A percentile compares a stretch with the other conserved stretches of the same genome.
phyloP scores from a whole-genome alignment of 2,888 invertebrate species.

The Sepioteuthis lessoniana region DNA sequence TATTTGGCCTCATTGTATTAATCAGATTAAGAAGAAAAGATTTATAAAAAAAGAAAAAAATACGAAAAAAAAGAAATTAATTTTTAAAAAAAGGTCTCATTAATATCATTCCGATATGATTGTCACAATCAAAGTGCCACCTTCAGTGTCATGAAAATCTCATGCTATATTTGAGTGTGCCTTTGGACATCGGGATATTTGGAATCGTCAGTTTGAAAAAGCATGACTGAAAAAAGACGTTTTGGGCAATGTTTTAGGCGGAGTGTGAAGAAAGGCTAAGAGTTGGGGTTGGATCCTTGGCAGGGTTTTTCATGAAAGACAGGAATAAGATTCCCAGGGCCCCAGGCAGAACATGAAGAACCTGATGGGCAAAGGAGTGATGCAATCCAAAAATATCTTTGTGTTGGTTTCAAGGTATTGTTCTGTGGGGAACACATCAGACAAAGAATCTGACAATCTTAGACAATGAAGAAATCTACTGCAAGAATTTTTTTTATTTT shows the following conservation, averaged over 20 bases:
- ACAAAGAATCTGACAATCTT: not conserved
- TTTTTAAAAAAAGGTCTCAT: not conserved
- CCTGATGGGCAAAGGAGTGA: not conserved
- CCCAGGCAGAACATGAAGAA: not conserved
- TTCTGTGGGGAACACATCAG: not conserved
- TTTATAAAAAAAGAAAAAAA: too few species aligned
- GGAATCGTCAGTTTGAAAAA: not conserved
- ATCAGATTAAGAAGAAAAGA: not conserved
- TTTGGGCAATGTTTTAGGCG: not conserved
- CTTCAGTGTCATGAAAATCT: slow-evolving; percentile 1
- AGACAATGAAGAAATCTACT: not conserved
- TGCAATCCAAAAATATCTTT: not conserved
- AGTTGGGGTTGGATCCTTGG: not conserved
- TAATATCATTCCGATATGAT: not conserved
- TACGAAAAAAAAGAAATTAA: not conserved
- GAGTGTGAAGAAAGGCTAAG: not conserved
- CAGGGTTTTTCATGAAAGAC: not conserved
- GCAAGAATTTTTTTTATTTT: not conserved
- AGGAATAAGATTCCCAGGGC: not conserved
- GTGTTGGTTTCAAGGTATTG: not conserved
- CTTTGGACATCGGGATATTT: slow-evolving; percentile 24
- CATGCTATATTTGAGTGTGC: not conserved
- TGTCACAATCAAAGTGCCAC: not conserved
- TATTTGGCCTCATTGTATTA: not conserved
- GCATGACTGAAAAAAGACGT: slow-evolving; percentile 25